Base-by-base conservation (phyloP, 1,140 invertebrate genomes). In the Goniozus legneri region DNA sequence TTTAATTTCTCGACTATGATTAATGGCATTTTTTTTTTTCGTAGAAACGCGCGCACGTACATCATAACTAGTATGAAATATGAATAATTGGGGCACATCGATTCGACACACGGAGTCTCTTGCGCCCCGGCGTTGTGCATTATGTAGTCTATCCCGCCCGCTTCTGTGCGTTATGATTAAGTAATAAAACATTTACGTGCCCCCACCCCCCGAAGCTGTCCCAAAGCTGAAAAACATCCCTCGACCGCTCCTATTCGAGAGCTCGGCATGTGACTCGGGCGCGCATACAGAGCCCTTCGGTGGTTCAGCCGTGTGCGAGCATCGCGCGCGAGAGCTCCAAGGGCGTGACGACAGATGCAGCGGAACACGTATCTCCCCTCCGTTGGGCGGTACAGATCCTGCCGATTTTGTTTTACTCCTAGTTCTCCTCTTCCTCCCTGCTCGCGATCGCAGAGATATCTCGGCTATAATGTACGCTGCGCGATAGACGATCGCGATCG, bases 261-360 rank as follows among this genome's bases (percentile, higher is more conserved):
- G 44, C 47, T 47, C 51, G 49, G 31, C 45, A 44, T 50, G 54
- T 59, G 58, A 64, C 58, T 69, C 58, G 16, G n/a, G 48, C 32
- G 53, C 55, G 47, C 54, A 56, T 46, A 22, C 22, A 27, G 30
- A 19, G n/a, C 15, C 37, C n/a, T n/a, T n/a, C n/a, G n/a, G n/a
- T n/a, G n/a, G n/a, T n/a, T n/a, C n/a, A n/a, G n/a, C n/a, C n/a
- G 46, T 41, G 40, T 45, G 40, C 24, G 24, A 10, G 24, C 10
- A 10, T 27, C 10, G n/a, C 21, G 20, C 33, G 16, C 20, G 22
- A 42, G 33, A 44, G 50, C 33, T 50, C 38, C 53, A 64, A 69
- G 70, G 69, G 70, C 70, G 69, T 66, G 65, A 67, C 67, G 65
- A 72, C 71, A 73, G 71, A 73, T 73, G 71, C 69, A 68, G 61